Evolutionary conservation across 2,113 vertebrate species (phyloP).

Genomic region (Neotoma lepida): DNA sequence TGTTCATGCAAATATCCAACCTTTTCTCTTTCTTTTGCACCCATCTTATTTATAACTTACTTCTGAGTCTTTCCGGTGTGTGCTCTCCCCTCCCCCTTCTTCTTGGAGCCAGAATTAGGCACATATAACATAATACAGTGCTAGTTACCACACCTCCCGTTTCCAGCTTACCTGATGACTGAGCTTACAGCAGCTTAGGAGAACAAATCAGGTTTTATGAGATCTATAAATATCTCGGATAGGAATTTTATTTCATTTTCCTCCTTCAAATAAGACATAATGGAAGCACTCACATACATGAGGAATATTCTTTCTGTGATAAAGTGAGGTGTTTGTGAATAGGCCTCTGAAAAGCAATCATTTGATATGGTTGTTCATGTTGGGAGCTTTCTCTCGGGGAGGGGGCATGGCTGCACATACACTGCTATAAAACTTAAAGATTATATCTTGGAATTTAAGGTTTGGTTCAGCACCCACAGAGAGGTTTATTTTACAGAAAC

Average conservation of each 20-base stretch:
- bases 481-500: constrained; percentile 69
- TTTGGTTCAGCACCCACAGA: constrained; percentile 55
- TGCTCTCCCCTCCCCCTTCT: not conserved
- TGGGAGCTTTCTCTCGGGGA: constrained; percentile 68
- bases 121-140: constrained; percentile 65
- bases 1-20: not conserved
- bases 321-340: constrained; percentile 80
- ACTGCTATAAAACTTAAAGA: constrained; percentile 52
- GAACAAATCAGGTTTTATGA: constrained; percentile 84
- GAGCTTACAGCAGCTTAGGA: constrained; percentile 79
- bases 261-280: constrained; percentile 85
- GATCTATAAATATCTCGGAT: constrained; percentile 83
- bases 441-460: constrained; percentile 64
- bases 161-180: constrained; percentile 79
- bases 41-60: constrained; percentile 11
- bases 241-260: constrained; percentile 82
- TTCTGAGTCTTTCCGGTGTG: constrained; percentile 19
- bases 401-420: constrained; percentile 51
- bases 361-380: constrained; percentile 80
- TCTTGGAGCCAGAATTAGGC: constrained; percentile 67
- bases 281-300: constrained; percentile 79
- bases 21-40: constrained; percentile 4
- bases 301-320: constrained; percentile 83
- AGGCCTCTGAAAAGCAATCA: constrained; percentile 80
- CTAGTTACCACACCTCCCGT: constrained; percentile 72